These are phyloP conservation scores for Drosophila nr. perissopoda DNA, from an alignment of 2,888 invertebrate genomes.

Conservation along the genomic window DNA sequence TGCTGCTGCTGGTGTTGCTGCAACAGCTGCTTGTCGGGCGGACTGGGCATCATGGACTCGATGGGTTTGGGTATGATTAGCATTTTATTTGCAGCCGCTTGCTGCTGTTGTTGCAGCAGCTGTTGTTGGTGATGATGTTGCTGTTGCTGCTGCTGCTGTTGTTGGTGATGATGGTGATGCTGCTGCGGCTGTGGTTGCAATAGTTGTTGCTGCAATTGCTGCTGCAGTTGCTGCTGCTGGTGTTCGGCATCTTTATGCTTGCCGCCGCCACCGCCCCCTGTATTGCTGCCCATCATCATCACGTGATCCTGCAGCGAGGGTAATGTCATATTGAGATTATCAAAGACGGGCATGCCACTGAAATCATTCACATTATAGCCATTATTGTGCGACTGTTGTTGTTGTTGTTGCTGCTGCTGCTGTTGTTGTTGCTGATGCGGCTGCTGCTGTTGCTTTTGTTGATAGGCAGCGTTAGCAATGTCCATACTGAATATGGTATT, in stretches of 20 bases:
- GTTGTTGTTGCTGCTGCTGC: conserved; percentile 75
- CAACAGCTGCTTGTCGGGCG: conserved; percentile 86
- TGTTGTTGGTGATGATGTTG: conserved; percentile 57
- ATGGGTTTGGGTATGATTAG: conserved; percentile 89
- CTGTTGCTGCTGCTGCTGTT: conserved; percentile 47
- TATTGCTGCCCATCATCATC: conserved; percentile 75
- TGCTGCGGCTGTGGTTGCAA: conserved; percentile 67
- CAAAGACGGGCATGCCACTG: conserved; percentile 66
- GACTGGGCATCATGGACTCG: conserved; percentile 87
- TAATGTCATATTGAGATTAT: conserved; percentile 81
- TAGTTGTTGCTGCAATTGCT: conserved; percentile 45
- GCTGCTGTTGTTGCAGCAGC: conserved; percentile 69
- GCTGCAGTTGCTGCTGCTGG: conserved; percentile 53
- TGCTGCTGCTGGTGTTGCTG: conserved; percentile 82
- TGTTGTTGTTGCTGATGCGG: conserved; percentile 63
- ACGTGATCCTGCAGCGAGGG: conserved; percentile 81
- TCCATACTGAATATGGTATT: conserved; percentile 78
- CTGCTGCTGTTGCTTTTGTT: conserved; percentile 54
- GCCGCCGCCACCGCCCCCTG: conserved; percentile 34
- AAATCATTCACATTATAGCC: conserved; percentile 82
- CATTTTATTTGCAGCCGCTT: conserved; percentile 86
- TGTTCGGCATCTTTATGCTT: conserved; percentile 62
- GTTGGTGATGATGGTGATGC: conserved; percentile 46
- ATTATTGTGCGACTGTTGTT: conserved; percentile 82
- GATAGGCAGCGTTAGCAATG: conserved; percentile 76